Evolutionary conservation across 2,797 vertebrate species (phyloP).

Genomic region (Cossypha heuglini): DNA sequence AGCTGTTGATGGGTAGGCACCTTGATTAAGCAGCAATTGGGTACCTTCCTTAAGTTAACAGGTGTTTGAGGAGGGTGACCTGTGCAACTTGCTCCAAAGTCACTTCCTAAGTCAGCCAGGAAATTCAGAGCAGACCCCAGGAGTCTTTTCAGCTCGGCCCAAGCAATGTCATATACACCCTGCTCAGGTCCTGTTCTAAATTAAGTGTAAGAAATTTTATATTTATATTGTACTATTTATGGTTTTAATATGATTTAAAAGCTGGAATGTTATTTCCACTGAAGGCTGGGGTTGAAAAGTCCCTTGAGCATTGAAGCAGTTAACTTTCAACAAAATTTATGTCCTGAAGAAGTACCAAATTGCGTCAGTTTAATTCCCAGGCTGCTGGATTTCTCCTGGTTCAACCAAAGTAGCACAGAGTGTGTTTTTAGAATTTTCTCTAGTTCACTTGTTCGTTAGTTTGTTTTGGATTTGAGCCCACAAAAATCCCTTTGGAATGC

Average conservation of each 20-base stretch:
- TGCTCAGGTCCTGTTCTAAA: neutral
- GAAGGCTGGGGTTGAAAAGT: neutral
- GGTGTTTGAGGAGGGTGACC: neutral
- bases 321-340: neutral
- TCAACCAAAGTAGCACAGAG: slow-evolving; percentile 15
- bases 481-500: neutral
- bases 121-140: neutral
- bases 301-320: slow-evolving; percentile 1
- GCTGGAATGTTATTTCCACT: neutral
- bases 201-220: neutral
- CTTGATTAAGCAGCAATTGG: accelerated
- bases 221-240: slow-evolving; percentile 11
- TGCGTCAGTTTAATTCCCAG: slow-evolving; percentile 37
- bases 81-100: neutral
- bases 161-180: neutral
- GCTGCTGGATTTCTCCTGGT: slow-evolving; percentile 20
- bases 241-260: slow-evolving; percentile 31
- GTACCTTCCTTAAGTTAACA: neutral
- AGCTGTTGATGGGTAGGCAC: neutral
- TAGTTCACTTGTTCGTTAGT: slow-evolving; percentile 46
- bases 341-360: neutral
- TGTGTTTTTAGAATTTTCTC: slow-evolving; percentile 15
- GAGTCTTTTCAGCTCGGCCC: neutral
- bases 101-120: neutral
- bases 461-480: slow-evolving; percentile 29